Evolutionary conservation across 2,888 invertebrate genomes (phyloP).

Genomic region (Drosophila histrio): DNA sequence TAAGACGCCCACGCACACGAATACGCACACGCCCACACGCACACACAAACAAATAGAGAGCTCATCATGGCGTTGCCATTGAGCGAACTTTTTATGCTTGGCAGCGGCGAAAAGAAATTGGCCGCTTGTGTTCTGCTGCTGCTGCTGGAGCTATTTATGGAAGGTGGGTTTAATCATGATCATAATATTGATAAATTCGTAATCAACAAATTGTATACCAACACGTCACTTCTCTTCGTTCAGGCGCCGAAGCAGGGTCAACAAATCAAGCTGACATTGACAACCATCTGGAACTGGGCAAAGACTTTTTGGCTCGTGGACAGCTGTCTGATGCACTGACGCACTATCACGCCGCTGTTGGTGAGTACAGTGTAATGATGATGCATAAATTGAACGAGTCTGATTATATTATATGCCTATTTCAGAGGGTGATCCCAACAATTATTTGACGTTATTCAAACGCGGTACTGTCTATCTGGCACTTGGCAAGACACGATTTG

Average conservation of each 20-base stretch:
- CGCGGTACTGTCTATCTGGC: constrained; percentile 98
- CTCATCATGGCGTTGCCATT: constrained; percentile 73
- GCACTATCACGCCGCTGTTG: constrained; percentile 99
- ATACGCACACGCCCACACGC: constrained; percentile 2
- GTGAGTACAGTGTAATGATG: constrained; percentile 85
- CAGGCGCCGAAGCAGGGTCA: constrained; percentile 87
- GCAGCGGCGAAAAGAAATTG: constrained; percentile 86
- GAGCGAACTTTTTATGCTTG: constrained; percentile 74
- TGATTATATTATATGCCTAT: neutral
- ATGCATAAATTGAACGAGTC: neutral
- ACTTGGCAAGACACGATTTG: constrained; percentile 97
- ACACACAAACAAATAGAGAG: neutral
- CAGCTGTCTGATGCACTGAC: constrained; percentile 97
- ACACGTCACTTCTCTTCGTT: constrained; percentile 51
- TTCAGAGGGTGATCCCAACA: constrained; percentile 96
- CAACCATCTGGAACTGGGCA: constrained; percentile 96
- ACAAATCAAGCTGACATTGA: constrained; percentile 91
- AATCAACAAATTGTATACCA: constrained; percentile 8
- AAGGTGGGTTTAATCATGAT: constrained; percentile 85
- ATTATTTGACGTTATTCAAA: constrained; percentile 98
- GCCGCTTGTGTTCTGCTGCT: constrained; percentile 88
- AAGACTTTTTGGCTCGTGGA: constrained; percentile 94
- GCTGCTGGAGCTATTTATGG: constrained; percentile 88
- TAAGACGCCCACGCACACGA: constrained; percentile 34
- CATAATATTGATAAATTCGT: neutral